Percentiles rank a stretch among this genome's conserved stretches.
phyloP scores from a whole-genome alignment of 2,888 invertebrate species.

The Protophormia terraenovae region DNA sequence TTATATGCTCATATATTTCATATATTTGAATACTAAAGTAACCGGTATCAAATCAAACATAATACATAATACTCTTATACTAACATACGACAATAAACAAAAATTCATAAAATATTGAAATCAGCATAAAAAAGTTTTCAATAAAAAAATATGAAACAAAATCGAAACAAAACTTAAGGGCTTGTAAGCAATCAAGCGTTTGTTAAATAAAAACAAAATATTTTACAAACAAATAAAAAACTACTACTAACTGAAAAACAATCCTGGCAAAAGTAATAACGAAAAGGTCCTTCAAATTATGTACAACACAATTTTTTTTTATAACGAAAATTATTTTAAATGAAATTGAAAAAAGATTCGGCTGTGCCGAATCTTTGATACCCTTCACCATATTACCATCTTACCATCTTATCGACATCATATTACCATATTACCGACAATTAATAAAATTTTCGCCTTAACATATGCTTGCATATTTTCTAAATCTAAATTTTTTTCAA shows the following conservation, averaged over 20 bases:
- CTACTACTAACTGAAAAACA: not conserved
- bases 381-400: too few relatives aligned
- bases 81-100: not conserved
- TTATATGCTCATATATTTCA: too few relatives aligned
- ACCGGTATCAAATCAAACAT: not conserved
- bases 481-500: too few relatives aligned
- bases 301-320: not conserved
- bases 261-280: not conserved
- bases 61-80: not conserved
- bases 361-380: too few relatives aligned
- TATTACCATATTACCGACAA: too few relatives aligned
- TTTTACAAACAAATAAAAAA: not conserved
- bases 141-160: constrained; percentile 16
- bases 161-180: constrained; percentile 51
- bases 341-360: not conserved
- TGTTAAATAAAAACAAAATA: not conserved
- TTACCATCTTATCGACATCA: too few relatives aligned
- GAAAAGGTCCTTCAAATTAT: not conserved
- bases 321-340: not conserved
- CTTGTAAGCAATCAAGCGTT: constrained; percentile 63
- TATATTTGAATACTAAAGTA: not conserved
- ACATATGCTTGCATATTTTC: too few relatives aligned
- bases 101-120: constrained; percentile 4
- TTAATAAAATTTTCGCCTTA: too few relatives aligned
- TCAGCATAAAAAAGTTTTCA: constrained; percentile 34